phyloP scores from a whole-genome alignment of 2,113 vertebrate genomes.

The Dasyprocta punctata region DNA sequence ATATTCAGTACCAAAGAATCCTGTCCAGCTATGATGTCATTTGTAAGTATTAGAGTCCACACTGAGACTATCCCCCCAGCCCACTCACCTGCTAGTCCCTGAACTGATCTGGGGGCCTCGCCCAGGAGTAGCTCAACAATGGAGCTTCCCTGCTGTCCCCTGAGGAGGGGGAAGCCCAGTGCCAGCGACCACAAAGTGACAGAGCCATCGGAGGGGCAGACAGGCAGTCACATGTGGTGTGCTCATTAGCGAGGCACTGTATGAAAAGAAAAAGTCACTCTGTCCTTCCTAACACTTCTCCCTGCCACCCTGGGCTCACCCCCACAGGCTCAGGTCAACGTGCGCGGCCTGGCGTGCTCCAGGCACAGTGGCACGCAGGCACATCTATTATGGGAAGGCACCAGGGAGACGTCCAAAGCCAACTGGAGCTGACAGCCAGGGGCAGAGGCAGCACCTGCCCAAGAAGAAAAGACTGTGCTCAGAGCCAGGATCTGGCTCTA shows the following conservation, averaged over 20 bases:
- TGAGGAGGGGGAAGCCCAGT: background rate
- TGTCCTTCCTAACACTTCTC: background rate
- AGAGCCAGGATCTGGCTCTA: background rate
- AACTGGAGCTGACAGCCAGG: background rate
- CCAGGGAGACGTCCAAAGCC: background rate
- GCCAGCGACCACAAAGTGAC: background rate
- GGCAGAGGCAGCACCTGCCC: background rate
- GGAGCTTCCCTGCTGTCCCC: too few relatives aligned
- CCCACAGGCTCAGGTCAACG: background rate
- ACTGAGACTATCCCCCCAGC: too few relatives aligned
- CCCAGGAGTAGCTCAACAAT: background rate
- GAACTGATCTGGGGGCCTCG: background rate
- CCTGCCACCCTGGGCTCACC: background rate
- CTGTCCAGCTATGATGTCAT: background rate
- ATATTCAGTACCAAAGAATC: background rate
- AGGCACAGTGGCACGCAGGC: background rate
- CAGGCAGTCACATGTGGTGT: fast-evolving
- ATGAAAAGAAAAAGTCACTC: background rate
- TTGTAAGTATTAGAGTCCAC: too few relatives aligned
- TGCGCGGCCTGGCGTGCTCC: background rate
- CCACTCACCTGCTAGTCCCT: background rate
- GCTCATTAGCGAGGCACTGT: background rate
- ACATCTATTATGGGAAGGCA: background rate
- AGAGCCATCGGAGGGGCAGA: background rate
- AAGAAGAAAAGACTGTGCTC: background rate